Percentiles rank a stretch among this genome's conserved stretches.
Evolutionary conservation across 2,888 invertebrate genomes (phyloP).

Genomic region (Rotaria sp.): DNA sequence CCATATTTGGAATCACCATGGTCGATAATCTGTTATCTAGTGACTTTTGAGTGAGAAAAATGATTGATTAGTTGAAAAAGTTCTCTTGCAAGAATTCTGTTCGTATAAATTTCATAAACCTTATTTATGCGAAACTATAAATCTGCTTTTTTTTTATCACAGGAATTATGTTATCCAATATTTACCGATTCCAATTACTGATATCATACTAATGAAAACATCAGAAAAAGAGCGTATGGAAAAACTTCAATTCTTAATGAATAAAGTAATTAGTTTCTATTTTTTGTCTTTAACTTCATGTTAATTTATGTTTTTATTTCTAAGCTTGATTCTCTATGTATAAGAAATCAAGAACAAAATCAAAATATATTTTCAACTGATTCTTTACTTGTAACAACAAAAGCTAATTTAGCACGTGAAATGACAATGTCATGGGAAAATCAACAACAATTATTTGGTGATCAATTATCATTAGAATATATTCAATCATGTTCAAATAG

Average conservation of each 20-base stretch:
- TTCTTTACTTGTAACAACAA: not conserved
- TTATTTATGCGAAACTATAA: no score
- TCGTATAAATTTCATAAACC: no score
- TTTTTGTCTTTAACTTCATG: not conserved
- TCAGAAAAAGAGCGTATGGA: conserved; percentile 12
- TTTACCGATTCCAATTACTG: not conserved
- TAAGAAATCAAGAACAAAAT: not conserved
- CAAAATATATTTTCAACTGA: not conserved
- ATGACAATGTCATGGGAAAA: not conserved
- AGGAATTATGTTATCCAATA: conserved; percentile 13
- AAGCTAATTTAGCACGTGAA: not conserved
- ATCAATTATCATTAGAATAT: not conserved
- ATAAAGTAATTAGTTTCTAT: not conserved
- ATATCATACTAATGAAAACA: not conserved
- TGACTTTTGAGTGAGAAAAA: no score
- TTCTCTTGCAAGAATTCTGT: no score
- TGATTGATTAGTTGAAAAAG: no score
- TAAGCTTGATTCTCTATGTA: conserved; percentile 15
- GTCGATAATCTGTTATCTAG: no score
- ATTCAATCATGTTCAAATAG: not conserved
- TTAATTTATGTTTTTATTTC: not conserved
- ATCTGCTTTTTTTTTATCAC: not conserved
- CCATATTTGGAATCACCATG: no score
- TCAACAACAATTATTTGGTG: conserved; percentile 14
- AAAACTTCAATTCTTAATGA: not conserved